Evolutionary conservation across 1,140 invertebrate species (phyloP), one percentile per base, ranked within the genome.

Genomic region (Papilio dardanus): DNA sequence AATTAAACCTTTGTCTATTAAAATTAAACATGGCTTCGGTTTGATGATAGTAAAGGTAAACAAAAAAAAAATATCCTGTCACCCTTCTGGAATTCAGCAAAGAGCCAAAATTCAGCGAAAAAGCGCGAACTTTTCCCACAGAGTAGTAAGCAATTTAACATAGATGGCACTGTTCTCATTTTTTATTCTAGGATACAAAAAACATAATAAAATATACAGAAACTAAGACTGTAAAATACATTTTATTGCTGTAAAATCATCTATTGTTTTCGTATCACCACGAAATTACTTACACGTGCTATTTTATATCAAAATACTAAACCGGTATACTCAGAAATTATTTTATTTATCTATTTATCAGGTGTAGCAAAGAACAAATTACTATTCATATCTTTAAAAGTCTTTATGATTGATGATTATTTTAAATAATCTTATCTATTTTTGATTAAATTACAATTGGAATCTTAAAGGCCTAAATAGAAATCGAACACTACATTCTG

Each of bases 341-440:
- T 10, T 58, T 46, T 50, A 76, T 10, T 58, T 58, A 28, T 30
- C 54, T 62, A 16, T 28, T 28, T 28, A 28, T 62, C 24, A 62
- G 12, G 2, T 30, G 10, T 30, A 62, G 8, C 12, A 28, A 62
- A 8, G 24, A 62, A 62, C 30, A 62, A 28, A 24, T 12, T 24
- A 58, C 21, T 28, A 28, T 30, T 28, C 1, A 14, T 62, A 28
- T 62, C 54, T 12, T 24, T 24, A 12, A 58, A 58, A 58, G 21
- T 58, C 19, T 62, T 62, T 28, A 62, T 62, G 10, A 62, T 62
- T 62, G 54, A 54, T 54, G 21, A 28, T 62, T 62, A 28, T 28
- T 58, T 62, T 28, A 14, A 50, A 4, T 30, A 62, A 62, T 62
- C 24, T 62, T 16, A 62, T 30, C 21, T 24, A 54, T 58, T 28